A percentile compares a stretch with the other conserved stretches of the same genome.
These are phyloP conservation scores for Neodontobutis hainanensis DNA, from an alignment of 2,113 vertebrate genomes.

Conservation along the genomic window DNA sequence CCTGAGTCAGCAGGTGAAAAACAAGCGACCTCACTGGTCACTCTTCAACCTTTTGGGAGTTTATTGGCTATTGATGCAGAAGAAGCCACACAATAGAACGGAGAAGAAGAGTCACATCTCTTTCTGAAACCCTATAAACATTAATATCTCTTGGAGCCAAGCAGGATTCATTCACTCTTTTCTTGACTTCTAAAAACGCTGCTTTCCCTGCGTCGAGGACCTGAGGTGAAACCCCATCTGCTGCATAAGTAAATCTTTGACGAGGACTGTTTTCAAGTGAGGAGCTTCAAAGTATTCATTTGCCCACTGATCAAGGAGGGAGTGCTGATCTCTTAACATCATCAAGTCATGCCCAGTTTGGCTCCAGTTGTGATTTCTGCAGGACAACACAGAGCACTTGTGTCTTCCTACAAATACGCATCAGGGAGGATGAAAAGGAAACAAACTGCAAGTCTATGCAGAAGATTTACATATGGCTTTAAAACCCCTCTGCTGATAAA, in stretches of 20 bases:
- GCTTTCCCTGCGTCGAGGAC: background rate
- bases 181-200: no score
- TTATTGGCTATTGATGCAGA: background rate
- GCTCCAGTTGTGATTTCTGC: background rate
- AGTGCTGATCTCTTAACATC: background rate
- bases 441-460: background rate
- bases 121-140: background rate
- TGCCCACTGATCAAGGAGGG: background rate
- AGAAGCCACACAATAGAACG: background rate
- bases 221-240: background rate
- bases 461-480: background rate
- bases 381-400: background rate
- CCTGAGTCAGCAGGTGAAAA: constrained; percentile 1
- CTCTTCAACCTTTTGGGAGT: background rate
- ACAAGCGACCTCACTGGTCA: background rate
- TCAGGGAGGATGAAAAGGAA: background rate
- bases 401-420: background rate
- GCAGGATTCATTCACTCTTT: background rate
- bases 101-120: background rate
- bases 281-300: background rate
- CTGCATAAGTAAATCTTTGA: background rate
- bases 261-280: background rate
- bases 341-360: background rate
- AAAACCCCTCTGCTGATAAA: background rate
- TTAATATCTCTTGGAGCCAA: background rate